Evolutionary conservation across 1,140 invertebrate species (phyloP), one percentile per base, ranked within the genome.

Genomic region (Teleopsis dalmanni): DNA sequence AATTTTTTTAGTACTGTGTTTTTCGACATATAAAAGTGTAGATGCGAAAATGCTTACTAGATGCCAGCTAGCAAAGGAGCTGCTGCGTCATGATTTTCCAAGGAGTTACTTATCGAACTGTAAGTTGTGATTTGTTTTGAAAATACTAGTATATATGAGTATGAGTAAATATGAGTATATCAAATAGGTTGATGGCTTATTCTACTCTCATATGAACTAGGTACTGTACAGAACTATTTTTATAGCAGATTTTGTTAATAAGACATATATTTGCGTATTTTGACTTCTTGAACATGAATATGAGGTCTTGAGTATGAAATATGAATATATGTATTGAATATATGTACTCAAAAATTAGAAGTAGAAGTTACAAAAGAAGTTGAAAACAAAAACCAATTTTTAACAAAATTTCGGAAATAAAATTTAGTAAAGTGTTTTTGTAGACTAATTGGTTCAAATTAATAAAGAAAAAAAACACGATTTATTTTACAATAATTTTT

Each of bases 61-160:
- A 36, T 79, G 78, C 57, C 76, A 78, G 53, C 62, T 80, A 33
- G 77, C 76, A 40, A 72, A 76, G 50, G 77, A 80, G 54, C 69
- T 80, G 13, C 58, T 76, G 34, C 68, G 75, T 27, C 76, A 78
- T 53, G 76, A 77, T 43, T 77, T 80, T 50, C 74, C 75, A 11
- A 70, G 77, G 50, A 75, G 71, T 57, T 70, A 75, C 50, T 70
- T 79, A 48, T 70, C 75, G 41, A 75, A 75, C 50, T 80, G 77
- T 79, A 57, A 78, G 77, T 77, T 56, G n/a, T 31, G 4, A 8
- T 33, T 19, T 9, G 9, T 7, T 11, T n/a, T 18, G 16, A 37
- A 11, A 11, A 27, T 23, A 11, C 11, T 37, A 25, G 1, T 51
- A 25, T 9, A 33, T 4, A 10, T 47, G 11, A 14, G 5, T 11